phyloP scores from a whole-genome alignment of 2,888 invertebrate species.

The Plagiodera versicolora region DNA sequence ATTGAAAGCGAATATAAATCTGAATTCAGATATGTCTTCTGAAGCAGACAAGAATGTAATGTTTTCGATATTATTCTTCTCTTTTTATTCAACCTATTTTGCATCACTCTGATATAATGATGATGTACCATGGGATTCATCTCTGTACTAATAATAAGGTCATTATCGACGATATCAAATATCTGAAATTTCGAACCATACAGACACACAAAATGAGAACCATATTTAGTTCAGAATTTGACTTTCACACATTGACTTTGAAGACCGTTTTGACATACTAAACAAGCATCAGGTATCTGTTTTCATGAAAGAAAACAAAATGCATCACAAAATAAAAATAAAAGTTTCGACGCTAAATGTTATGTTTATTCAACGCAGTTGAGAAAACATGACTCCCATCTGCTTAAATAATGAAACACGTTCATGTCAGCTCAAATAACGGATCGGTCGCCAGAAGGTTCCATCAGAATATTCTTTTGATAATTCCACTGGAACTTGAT shows the following conservation, averaged over 20 bases:
- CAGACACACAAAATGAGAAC: not conserved
- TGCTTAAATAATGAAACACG: constrained; percentile 16
- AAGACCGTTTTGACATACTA: not conserved
- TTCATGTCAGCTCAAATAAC: constrained; percentile 9
- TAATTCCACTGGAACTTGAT: no score
- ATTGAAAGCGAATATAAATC: no score
- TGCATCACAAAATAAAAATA: constrained; percentile 2
- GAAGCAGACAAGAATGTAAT: no score
- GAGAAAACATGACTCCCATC: constrained; percentile 14
- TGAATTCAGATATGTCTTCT: no score
- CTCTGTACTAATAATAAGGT: no score
- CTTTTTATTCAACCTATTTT: no score
- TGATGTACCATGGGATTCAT: no score
- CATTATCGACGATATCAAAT: no score
- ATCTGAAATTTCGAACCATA: not conserved
- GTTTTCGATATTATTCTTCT: no score
- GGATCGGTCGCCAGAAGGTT: not conserved
- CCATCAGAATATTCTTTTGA: no score
- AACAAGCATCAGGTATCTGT: not conserved
- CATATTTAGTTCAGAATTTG: not conserved
- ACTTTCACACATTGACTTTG: not conserved
- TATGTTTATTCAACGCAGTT: constrained; percentile 14
- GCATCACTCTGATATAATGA: no score
- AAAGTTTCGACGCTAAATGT: constrained; percentile 15
- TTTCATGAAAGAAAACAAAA: not conserved